Evolutionary conservation across 2,113 vertebrate genomes (phyloP).

Genomic region (Pantherophis guttatus): DNA sequence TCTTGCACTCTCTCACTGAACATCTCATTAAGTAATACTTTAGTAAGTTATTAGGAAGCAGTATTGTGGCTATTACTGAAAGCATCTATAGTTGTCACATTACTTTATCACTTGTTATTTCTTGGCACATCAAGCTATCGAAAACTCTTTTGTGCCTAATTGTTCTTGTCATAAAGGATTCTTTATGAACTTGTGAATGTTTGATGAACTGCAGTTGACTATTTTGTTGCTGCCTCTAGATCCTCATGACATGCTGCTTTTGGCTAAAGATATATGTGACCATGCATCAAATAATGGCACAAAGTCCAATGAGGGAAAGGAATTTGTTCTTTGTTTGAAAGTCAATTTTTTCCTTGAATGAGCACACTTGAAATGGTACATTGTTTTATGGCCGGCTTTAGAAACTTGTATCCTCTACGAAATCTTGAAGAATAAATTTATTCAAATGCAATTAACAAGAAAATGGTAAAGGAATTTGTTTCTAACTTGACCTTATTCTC

Average conservation of each 20-base stretch:
- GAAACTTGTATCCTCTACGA: background rate
- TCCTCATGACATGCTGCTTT: background rate
- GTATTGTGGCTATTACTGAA: background rate
- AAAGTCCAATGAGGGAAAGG: conserved; percentile 3
- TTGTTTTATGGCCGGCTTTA: background rate
- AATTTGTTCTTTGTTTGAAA: conserved; percentile 14
- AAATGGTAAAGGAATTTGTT: background rate
- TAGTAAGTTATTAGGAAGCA: background rate
- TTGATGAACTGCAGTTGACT: background rate
- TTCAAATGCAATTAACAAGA: background rate
- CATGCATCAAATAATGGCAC: background rate
- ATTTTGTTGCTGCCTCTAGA: conserved; percentile 28
- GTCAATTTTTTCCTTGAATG: background rate
- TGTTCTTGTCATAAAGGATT: background rate
- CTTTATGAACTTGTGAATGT: background rate
- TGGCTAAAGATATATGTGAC: conserved; percentile 17
- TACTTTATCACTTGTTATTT: background rate
- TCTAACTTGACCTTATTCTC: background rate
- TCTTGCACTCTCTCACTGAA: background rate
- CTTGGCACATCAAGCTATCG: background rate
- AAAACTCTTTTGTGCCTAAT: background rate
- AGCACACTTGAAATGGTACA: conserved; percentile 5
- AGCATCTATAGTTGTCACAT: background rate
- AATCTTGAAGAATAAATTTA: conserved; percentile 4
- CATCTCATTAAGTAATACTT: background rate